Percentiles rank a stretch among this genome's conserved stretches.
phyloP scores from a whole-genome alignment of 2,113 vertebrate genomes.

The Hippocampus zosterae region DNA sequence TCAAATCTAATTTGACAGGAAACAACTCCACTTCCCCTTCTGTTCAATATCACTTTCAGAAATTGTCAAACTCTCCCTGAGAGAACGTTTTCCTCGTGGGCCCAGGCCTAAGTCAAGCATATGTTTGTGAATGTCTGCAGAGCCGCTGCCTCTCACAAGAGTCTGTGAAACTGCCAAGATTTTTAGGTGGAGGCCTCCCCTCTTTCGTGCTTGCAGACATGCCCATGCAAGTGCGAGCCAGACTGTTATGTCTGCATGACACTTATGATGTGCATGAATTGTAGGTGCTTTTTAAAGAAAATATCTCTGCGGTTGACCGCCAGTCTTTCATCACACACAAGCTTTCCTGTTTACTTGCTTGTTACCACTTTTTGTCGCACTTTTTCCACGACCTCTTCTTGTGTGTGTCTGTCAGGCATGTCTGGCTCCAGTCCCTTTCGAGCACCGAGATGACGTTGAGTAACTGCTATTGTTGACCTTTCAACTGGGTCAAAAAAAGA shows the following conservation, averaged over 20 bases:
- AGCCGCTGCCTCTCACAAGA: conserved; percentile 10
- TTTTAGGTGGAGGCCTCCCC: neutral
- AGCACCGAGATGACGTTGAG: conserved; percentile 5
- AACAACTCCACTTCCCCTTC: neutral
- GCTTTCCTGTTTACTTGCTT: neutral
- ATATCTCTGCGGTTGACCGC: neutral
- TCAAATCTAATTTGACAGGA: neutral
- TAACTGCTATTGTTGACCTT: conserved; percentile 12
- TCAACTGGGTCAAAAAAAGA: conserved; percentile 1
- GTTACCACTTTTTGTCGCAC: neutral
- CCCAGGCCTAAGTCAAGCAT: conserved; percentile 5
- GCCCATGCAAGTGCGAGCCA: conserved; percentile 26
- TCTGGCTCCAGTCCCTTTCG: neutral
- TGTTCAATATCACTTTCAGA: neutral
- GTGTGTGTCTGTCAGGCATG: neutral
- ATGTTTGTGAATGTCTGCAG: conserved; percentile 16
- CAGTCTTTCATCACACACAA: neutral
- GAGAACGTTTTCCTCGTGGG: neutral
- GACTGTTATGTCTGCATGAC: conserved; percentile 20
- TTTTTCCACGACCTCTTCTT: neutral
- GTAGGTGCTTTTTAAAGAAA: conserved; percentile 5
- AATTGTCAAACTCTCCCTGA: neutral
- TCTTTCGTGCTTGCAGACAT: conserved; percentile 10
- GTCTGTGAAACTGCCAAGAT: conserved; percentile 17
- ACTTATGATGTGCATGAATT: conserved; percentile 6